Base-by-base conservation (phyloP, 1,140 invertebrate species). In the Venturia canescens region DNA sequence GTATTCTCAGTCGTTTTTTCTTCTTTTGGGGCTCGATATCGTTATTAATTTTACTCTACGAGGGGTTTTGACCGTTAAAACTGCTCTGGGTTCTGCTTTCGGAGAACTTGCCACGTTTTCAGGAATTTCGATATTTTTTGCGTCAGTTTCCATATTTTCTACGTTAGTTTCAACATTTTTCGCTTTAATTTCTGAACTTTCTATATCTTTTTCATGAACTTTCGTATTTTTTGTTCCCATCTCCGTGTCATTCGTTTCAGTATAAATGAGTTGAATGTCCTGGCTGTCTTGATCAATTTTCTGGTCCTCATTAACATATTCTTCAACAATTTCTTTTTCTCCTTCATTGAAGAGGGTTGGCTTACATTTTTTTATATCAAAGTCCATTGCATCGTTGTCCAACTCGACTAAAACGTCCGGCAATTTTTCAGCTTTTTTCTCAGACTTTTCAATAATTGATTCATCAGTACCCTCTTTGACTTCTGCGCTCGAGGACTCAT, bases 21-120 rank as follows among this genome's bases (percentile, higher is more conserved):
- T 89, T 80, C 93, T 94, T 87, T 95, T 96, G 48, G 95, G 95
- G 87, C 95, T 96, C 2, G 95, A 96, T 44, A 96, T 88, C 31
- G 95, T 96, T 44, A 95, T 95, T 81, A 96, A 93, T 79, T 94
- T 92, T 1, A 96, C 95, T 83, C 96, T 89, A 44, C 95, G 88
- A 0, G 94, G 95, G 0, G 94, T 94, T 90, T 94, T 95, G 5
- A 90, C 89, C n/a, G 86, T 83, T 18, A 89, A 72, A 6, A 83
- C 15, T 21, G 81, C 53, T 29, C 86, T 86, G 27, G 84, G 31
- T 38, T 87, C 82, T 80, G 21, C 81, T 84, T 89, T 92, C 78
- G 75, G 83, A 76, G 82, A 88, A 82, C 84, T 92, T 50, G 38
- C 79, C 71, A 86, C 88, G 13, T 76, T 72, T 77, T 86, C 26